Conservation (phyloP, 2,113 vertebrate species). For the Cisticola juncidis region DNA sequence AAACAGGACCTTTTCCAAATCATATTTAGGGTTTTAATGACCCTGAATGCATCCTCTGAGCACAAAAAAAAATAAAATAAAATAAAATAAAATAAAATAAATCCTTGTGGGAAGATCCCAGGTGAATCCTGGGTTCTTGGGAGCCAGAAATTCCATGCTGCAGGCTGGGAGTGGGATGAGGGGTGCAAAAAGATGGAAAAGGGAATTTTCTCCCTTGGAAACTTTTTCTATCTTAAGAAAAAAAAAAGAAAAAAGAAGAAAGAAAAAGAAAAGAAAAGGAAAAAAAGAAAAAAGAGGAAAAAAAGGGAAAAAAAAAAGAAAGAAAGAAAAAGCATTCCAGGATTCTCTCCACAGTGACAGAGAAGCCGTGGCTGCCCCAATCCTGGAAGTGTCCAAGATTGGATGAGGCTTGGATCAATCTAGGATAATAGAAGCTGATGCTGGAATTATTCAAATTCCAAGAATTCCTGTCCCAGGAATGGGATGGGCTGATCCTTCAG, state of each 20-base stretch:
- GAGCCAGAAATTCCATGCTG: neutral
- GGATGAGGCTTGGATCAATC: neutral
- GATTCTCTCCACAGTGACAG: neutral
- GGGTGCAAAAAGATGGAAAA: neutral
- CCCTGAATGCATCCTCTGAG: neutral
- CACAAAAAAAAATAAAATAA: neutral
- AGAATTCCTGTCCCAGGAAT: neutral
- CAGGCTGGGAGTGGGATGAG: neutral
- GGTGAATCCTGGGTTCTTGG: neutral
- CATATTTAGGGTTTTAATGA: neutral
- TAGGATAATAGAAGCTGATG: neutral
- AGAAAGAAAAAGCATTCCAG: too few relatives aligned
- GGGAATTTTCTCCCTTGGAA: neutral
- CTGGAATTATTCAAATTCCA: too few relatives aligned
- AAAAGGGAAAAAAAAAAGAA: neutral
- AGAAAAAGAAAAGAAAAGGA: neutral
- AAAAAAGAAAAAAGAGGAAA: neutral
- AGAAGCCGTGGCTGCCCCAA: neutral
- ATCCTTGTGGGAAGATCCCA: neutral
- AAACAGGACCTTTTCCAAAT: slow-evolving; percentile 15
- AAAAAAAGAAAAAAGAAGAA: neutral
- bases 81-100: too few relatives aligned
- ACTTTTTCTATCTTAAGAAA: fast-evolving
- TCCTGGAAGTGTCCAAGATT: neutral
- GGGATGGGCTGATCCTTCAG: neutral